Conservation (phyloP, 2,113 vertebrate species). For the Petrocephalus zakoni region DNA sequence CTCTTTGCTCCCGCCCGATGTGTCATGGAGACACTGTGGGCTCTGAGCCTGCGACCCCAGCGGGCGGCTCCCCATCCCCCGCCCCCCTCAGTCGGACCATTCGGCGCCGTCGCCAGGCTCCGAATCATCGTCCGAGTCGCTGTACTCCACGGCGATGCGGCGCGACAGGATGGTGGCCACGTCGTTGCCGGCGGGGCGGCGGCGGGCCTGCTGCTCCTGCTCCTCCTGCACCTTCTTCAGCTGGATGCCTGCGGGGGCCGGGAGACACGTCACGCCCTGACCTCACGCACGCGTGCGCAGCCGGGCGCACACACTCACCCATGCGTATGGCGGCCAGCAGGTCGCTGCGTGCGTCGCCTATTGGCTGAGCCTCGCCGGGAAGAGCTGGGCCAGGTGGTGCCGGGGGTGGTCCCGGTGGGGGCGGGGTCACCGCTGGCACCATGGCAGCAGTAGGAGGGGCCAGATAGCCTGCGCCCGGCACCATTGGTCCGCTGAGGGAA, state of each 20-base stretch:
- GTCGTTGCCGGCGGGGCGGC: constrained; percentile 86
- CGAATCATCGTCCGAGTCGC: constrained; percentile 90
- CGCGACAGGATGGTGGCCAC: constrained; percentile 93
- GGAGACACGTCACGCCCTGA: constrained; percentile 8
- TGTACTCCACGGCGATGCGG: constrained; percentile 95
- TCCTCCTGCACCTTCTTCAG: constrained; percentile 98
- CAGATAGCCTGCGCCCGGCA: constrained; percentile 47
- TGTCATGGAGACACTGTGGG: not conserved
- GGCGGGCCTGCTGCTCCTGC: constrained; percentile 90
- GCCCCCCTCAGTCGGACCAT: constrained; percentile 79
- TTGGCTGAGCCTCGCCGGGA: constrained; percentile 46
- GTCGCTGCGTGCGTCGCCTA: constrained; percentile 86
- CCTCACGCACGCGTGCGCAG: not conserved
- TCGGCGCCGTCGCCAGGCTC: constrained; percentile 88
- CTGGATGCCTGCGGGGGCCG: constrained; percentile 75
- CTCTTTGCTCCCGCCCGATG: not conserved
- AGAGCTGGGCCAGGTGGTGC: constrained; percentile 65
- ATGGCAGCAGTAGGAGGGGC: constrained; percentile 63
- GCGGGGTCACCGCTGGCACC: constrained; percentile 69
- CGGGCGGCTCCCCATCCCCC: not conserved
- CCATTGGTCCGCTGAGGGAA: constrained; percentile 55
- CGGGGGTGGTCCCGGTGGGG: constrained; percentile 80
- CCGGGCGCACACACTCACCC: constrained; percentile 60
- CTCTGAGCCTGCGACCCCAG: not conserved
- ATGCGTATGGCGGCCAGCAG: constrained; percentile 94